Base-by-base conservation (phyloP, 2,888 invertebrate genomes). In the Campoletis raptor region DNA sequence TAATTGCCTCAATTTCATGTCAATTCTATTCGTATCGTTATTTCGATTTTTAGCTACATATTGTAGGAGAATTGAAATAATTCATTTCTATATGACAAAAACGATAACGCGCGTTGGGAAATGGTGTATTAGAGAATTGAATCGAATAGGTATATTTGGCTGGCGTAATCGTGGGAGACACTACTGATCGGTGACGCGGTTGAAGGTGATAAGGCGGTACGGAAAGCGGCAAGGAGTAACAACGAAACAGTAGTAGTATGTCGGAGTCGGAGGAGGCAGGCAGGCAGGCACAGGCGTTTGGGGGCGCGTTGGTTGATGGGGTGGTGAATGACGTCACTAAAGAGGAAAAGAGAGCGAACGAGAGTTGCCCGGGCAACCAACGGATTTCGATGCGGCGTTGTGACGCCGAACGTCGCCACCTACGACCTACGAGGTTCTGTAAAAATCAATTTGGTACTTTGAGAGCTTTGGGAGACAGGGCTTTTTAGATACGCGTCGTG, bases 361-460 rank as follows among this genome's bases (percentile, higher is more conserved):
- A 52, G 91, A 91, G 93, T 93, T 93, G 92, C 92, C 92, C 92
- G 91, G 93, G 93, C 91, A 92, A 93, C 93, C 91, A 92, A 93
- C 93, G 92, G 85, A 88, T 89, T 88, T 90, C 88, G 92, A 90
- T 92, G 89, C 90, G 89, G 88, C 89, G 92, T 90, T 89, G 91
- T 91, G 91, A 92, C 92, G 91, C 92, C 90, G 90, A 84, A 92
- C 92, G 93, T 92, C 94, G 93, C 93, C 93, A 93, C 93, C 90
- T 90, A 87, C 91, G 92, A 93, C 93, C 90, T 90, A 87, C 91
- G 92, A 87, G 88, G 90, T 91, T 89, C 89, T 92, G 93, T 94
- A 94, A 94, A 94, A 94, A 94, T 94, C 94, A 94, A 94, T 94
- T 94, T 94, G 92, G 92, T 57, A 92, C 92, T 92, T 92, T 15